A percentile compares a stretch with the other conserved stretches of the same genome.
Conservation (phyloP, 2,797 vertebrate genomes). For the Trachurus trachurus region DNA sequence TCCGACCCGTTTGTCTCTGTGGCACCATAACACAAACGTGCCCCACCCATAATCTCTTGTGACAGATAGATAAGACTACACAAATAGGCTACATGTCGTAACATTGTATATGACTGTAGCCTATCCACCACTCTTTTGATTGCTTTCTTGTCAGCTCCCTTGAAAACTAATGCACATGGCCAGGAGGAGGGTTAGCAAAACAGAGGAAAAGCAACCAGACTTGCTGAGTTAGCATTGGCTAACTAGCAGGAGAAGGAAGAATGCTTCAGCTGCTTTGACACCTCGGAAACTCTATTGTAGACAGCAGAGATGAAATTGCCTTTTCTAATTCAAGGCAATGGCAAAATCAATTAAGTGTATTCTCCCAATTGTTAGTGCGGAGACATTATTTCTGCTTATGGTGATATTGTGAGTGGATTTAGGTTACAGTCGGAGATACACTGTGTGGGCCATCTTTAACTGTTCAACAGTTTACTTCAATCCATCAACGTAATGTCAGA, state of each 20-base stretch:
- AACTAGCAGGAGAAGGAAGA: neutral
- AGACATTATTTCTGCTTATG: neutral
- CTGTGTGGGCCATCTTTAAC: neutral
- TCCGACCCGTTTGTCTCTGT: too few species aligned
- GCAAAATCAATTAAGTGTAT: neutral
- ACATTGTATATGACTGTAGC: too few species aligned
- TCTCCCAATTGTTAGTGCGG: neutral
- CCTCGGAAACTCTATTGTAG: neutral
- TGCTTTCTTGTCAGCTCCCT: too few species aligned
- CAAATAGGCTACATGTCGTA: too few species aligned
- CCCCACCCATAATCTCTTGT: too few species aligned
- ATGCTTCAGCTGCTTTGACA: neutral
- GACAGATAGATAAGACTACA: too few species aligned
- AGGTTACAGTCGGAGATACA: neutral
- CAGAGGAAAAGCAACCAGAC: too few species aligned
- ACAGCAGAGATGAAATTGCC: neutral
- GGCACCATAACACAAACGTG: too few species aligned
- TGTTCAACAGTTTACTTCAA: constrained; percentile 24
- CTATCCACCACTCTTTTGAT: too few species aligned
- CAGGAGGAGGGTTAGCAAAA: too few species aligned
- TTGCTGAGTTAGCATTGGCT: neutral
- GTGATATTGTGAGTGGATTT: neutral
- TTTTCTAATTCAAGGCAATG: neutral
- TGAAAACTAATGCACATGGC: too few species aligned
- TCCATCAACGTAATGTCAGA: constrained; percentile 48